These are phyloP conservation scores for Apamea sordens DNA, from an alignment of 2,888 invertebrate species.

Conservation along the genomic window DNA sequence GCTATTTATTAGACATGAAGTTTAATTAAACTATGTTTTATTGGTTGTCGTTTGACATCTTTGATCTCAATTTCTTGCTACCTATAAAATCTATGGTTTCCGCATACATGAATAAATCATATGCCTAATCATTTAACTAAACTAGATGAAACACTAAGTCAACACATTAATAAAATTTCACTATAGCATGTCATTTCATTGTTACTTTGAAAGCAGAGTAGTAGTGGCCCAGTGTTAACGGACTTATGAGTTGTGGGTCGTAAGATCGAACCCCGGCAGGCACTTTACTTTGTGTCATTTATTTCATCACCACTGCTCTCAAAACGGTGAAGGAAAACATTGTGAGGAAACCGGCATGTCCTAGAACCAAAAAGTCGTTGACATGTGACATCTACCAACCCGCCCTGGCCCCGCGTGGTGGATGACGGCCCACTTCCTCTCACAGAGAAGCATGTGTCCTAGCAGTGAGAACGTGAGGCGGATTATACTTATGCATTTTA, in stretches of 20 bases:
- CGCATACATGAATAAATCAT: neutral
- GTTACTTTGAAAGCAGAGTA: neutral
- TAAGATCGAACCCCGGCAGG: neutral
- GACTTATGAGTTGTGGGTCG: neutral
- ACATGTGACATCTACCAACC: neutral
- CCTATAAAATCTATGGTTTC: neutral
- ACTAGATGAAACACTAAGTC: neutral
- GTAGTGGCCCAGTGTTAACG: neutral
- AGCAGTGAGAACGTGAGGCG: neutral
- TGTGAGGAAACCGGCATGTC: neutral
- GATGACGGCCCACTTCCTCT: neutral
- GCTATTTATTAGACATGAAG: too few relatives aligned
- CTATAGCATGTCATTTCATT: neutral
- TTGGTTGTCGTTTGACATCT: too few relatives aligned
- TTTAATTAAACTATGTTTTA: neutral
- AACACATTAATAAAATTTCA: neutral
- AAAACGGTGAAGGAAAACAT: too few relatives aligned
- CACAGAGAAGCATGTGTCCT: neutral
- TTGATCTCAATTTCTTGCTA: neutral
- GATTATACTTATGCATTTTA: neutral
- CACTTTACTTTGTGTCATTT: neutral
- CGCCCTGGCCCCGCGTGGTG: neutral
- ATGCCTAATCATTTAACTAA: neutral
- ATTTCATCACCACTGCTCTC: neutral
- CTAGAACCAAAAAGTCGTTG: neutral